Evolutionary conservation across 1,140 invertebrate genomes (phyloP).

Genomic region (Zaprionus lachaisei): DNA sequence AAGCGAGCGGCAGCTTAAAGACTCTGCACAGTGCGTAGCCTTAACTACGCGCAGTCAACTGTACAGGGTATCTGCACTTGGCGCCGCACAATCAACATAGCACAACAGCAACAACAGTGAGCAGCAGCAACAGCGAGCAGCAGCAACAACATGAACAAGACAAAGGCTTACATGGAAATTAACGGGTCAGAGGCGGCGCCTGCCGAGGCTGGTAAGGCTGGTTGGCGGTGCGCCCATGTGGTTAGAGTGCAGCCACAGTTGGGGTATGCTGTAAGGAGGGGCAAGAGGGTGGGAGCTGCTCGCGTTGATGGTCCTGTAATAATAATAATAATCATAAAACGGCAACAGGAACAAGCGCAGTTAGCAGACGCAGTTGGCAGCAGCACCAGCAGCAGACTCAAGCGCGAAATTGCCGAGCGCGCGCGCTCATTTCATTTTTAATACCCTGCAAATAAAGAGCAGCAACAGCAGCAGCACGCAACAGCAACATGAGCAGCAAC

Average conservation of each 20-base stretch:
- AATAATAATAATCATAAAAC: constrained; percentile 75
- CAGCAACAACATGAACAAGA: constrained; percentile 64
- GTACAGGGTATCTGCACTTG: constrained; percentile 8
- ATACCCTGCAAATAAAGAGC: constrained; percentile 12
- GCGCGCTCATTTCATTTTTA: constrained; percentile 28
- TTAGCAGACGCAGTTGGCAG: constrained; percentile 24
- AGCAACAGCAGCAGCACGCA: not conserved
- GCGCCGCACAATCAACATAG: constrained; percentile 29
- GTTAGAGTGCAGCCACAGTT: constrained; percentile 35
- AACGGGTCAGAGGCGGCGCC: constrained; percentile 17
- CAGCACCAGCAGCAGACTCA: constrained; percentile 16
- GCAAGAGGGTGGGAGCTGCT: constrained; percentile 4
- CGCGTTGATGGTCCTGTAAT: constrained; percentile 34
- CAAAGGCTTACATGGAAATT: constrained; percentile 73
- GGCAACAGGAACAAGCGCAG: constrained; percentile 46
- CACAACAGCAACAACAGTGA: constrained; percentile 17
- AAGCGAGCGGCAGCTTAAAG: not conserved
- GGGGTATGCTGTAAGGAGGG: not conserved
- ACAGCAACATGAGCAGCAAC: too few relatives aligned
- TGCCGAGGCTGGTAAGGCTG: not conserved
- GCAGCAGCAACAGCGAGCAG: constrained; percentile 17
- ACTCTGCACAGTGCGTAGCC: not conserved
- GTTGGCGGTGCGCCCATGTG: constrained; percentile 62
- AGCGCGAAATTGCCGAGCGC: constrained; percentile 45
- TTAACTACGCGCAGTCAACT: not conserved